phyloP scores from a whole-genome alignment of 2,113 vertebrate genomes.

The Pitta sordida region DNA sequence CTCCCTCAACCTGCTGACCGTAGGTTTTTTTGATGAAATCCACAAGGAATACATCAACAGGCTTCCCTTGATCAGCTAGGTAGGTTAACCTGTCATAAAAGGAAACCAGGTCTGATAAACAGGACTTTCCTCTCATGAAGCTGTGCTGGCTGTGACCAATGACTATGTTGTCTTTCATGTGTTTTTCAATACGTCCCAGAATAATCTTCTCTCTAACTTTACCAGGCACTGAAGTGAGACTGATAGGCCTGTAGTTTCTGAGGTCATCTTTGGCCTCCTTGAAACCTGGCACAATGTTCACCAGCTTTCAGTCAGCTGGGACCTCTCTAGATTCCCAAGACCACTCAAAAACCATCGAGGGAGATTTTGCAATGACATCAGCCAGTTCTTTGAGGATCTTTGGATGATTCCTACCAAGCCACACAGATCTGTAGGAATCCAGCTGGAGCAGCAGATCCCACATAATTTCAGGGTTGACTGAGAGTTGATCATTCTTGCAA shows the following conservation, averaged over 20 bases:
- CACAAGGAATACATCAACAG: background rate
- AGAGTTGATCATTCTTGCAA: background rate
- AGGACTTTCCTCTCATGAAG: background rate
- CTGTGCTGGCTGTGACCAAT: background rate
- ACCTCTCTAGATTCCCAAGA: background rate
- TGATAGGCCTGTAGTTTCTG: background rate
- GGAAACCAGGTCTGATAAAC: background rate
- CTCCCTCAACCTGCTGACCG: too few species aligned
- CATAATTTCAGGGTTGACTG: background rate
- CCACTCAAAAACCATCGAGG: background rate
- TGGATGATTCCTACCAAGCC: background rate
- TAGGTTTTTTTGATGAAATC: background rate
- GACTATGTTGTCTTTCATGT: background rate
- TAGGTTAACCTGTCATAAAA: background rate
- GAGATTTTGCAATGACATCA: background rate
- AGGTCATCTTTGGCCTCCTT: background rate
- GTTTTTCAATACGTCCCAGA: background rate
- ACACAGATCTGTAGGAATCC: background rate
- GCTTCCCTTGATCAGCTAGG: background rate
- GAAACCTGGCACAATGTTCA: background rate
- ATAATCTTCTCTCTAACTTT: background rate
- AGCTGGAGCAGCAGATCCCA: background rate
- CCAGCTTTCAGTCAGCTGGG: background rate
- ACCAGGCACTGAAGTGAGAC: background rate
- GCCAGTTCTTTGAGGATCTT: background rate